Percentiles rank a stretch among this genome's conserved stretches.
Conservation (phyloP, 2,113 vertebrate genomes). For the Narcine bancroftii region DNA sequence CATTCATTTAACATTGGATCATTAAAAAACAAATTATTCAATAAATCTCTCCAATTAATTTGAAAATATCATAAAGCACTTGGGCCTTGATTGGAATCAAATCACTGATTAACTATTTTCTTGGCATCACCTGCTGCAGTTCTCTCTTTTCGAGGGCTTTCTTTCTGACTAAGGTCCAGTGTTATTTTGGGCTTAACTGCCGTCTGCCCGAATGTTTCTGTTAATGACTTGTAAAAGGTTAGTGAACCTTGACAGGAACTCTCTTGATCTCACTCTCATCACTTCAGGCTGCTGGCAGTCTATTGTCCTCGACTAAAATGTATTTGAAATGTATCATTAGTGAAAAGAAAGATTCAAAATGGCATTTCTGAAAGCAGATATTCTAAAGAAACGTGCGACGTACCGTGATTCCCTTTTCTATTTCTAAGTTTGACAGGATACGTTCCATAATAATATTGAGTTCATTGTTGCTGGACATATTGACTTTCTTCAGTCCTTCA, state of each 20-base stretch:
- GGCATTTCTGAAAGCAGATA: neutral
- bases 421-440: slow-evolving; percentile 24
- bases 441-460: neutral
- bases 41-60: neutral
- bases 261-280: neutral
- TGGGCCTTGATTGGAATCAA: slow-evolving; percentile 16
- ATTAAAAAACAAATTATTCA: neutral
- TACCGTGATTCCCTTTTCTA: slow-evolving; percentile 26
- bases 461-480: neutral
- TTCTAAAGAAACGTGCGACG: neutral
- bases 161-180: neutral
- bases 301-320: slow-evolving; percentile 1
- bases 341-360: neutral
- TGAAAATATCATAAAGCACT: neutral
- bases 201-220: slow-evolving; percentile 11
- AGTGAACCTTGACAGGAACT: slow-evolving; percentile 27
- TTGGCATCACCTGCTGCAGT: neutral
- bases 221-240: slow-evolving; percentile 29
- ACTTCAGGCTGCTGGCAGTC: slow-evolving; percentile 22
- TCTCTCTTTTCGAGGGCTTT: neutral
- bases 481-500: slow-evolving; percentile 20
- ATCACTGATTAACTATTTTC: neutral
- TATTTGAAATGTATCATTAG: slow-evolving; percentile 8
- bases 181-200: neutral
- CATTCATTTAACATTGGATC: neutral